Percentiles rank a stretch among this genome's conserved stretches.
These are phyloP conservation scores for Drosophila stalkeri DNA, from an alignment of 2,888 invertebrate species.

Conservation along the genomic window DNA sequence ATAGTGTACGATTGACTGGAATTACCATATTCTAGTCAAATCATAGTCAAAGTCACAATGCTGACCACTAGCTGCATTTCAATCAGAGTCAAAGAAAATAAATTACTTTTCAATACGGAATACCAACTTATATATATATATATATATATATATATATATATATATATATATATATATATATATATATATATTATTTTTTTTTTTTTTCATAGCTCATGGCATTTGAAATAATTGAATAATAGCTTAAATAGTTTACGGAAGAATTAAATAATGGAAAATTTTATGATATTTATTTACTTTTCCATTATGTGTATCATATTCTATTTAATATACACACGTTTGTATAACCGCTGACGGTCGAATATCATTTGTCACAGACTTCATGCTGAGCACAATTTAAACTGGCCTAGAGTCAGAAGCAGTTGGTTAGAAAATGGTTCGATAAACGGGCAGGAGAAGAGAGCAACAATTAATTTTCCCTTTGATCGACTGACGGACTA, in stretches of 20 bases:
- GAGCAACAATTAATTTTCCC: conserved; percentile 55
- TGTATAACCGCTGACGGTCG: neutral
- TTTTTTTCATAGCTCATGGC: too few relatives aligned
- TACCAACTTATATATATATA: too few relatives aligned
- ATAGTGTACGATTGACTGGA: conserved; percentile 25
- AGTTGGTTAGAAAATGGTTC: conserved; percentile 10
- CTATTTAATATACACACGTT: neutral
- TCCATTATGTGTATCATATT: neutral
- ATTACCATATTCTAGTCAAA: conserved; percentile 78
- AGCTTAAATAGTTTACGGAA: neutral
- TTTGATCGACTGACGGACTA: conserved; percentile 38
- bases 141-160: too few relatives aligned
- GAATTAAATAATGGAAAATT: neutral
- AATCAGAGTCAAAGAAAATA: conserved; percentile 21
- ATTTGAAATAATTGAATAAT: too few relatives aligned
- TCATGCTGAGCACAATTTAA: neutral
- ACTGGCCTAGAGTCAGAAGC: neutral
- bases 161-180: too few relatives aligned
- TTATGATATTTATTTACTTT: neutral
- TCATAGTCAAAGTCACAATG: conserved; percentile 68
- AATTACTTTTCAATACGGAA: too few relatives aligned
- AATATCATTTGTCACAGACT: conserved; percentile 5
- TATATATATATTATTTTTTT: too few relatives aligned
- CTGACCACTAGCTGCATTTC: conserved; percentile 63
- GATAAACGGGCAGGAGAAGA: conserved; percentile 13